phyloP scores from a whole-genome alignment of 1,140 invertebrate species.

The Drosophila bipectinata region DNA sequence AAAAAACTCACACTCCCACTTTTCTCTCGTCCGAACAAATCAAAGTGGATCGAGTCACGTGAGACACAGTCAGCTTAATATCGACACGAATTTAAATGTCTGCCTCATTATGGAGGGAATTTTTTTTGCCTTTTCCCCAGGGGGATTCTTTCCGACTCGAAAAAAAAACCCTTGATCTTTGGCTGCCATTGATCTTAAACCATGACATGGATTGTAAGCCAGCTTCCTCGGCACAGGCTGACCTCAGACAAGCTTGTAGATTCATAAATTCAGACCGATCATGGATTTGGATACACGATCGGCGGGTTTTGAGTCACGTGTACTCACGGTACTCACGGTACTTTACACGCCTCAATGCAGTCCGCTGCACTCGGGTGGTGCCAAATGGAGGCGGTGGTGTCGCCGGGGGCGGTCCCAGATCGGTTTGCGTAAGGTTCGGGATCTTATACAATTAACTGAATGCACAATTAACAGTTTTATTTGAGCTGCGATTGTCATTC shows the following conservation, averaged over 20 bases:
- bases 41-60: conserved; percentile 45
- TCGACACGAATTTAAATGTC: background rate
- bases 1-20: conserved; percentile 19
- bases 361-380: conserved; percentile 39
- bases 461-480: conserved; percentile 64
- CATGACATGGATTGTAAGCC: conserved; percentile 57
- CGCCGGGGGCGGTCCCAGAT: conserved; percentile 11
- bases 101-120: conserved; percentile 4
- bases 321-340: too few species aligned
- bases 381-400: background rate
- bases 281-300: conserved; percentile 37
- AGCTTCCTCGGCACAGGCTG: conserved; percentile 55
- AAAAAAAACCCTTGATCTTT: conserved; percentile 1
- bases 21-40: conserved; percentile 3
- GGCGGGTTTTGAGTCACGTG: conserved; percentile 60
- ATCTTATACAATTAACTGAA: conserved; percentile 59
- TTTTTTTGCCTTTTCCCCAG: background rate
- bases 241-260: conserved; percentile 48
- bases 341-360: conserved; percentile 76
- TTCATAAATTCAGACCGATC: conserved; percentile 31
- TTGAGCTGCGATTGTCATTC: conserved; percentile 52
- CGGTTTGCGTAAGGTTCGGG: conserved; percentile 40
- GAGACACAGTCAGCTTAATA: conserved; percentile 24
- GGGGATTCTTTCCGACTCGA: background rate
- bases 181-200: conserved; percentile 64